Conservation (phyloP, 1,140 invertebrate genomes). For the Procambarus clarkii region DNA sequence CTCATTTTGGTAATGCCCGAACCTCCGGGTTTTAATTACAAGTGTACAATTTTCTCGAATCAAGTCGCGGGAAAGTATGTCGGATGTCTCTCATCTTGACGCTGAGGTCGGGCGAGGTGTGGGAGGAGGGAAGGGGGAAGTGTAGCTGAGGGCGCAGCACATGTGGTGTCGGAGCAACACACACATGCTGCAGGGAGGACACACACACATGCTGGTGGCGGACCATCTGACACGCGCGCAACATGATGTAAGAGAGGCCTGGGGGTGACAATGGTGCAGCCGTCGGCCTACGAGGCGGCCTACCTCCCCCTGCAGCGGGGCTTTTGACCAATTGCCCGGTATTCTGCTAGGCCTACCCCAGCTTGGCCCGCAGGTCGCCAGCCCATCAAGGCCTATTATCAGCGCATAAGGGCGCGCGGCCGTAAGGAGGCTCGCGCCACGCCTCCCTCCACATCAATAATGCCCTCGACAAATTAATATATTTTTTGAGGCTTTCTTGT, state of each 20-base stretch:
- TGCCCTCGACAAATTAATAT: constrained; percentile 17
- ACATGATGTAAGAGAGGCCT: too few relatives aligned
- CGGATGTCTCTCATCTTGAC: too few relatives aligned
- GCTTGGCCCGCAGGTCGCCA: constrained; percentile 3
- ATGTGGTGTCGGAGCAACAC: too few relatives aligned
- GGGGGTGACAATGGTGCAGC: background rate
- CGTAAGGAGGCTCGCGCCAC: background rate
- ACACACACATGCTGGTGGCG: too few relatives aligned
- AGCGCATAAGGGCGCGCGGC: background rate
- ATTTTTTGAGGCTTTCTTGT: background rate
- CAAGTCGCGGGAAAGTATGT: background rate
- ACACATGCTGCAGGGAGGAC: too few relatives aligned
- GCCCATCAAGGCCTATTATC: constrained; percentile 41
- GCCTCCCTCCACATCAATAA: background rate
- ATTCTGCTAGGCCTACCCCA: background rate
- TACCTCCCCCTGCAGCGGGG: background rate
- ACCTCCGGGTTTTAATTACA: constrained; percentile 25
- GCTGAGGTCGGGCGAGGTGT: too few relatives aligned
- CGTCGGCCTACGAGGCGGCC: background rate
- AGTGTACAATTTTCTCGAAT: background rate
- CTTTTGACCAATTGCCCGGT: constrained; percentile 30
- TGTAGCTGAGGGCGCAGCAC: too few relatives aligned
- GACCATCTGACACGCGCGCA: too few relatives aligned
- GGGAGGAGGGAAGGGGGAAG: too few relatives aligned
- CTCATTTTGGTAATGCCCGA: constrained; percentile 32